phyloP scores from a whole-genome alignment of 2,797 vertebrate species.

The Cheirogaleus major region DNA sequence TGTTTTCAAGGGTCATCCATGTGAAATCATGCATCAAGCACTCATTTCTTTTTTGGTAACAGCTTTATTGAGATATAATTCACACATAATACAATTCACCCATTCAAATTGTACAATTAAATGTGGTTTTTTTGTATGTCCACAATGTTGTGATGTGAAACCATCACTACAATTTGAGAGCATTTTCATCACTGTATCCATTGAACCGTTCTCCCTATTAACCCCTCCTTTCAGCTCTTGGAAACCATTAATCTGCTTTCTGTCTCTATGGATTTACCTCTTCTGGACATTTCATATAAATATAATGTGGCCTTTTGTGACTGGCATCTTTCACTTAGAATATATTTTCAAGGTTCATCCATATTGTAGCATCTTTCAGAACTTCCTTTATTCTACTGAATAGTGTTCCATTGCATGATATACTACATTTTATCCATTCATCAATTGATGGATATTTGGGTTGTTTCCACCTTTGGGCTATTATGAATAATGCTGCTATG shows the following conservation, averaged over 20 bases:
- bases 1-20: neutral
- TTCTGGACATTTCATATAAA: neutral
- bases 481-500: neutral
- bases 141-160: neutral
- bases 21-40: neutral
- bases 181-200: neutral
- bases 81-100: neutral
- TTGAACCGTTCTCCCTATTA: neutral
- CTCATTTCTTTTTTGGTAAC: neutral
- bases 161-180: neutral
- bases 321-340: neutral
- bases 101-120: neutral
- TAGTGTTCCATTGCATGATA: neutral
- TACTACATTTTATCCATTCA: neutral
- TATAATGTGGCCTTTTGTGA: neutral
- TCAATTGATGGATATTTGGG: neutral
- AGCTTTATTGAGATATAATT: neutral
- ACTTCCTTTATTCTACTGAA: neutral
- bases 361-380: neutral
- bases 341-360: neutral
- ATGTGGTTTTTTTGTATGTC: neutral
- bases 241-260: neutral
- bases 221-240: neutral
- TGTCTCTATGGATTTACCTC: neutral
- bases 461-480: neutral